These are phyloP conservation scores for Machimus atricapillus DNA, from an alignment of 2,888 invertebrate genomes.

Conservation along the genomic window DNA sequence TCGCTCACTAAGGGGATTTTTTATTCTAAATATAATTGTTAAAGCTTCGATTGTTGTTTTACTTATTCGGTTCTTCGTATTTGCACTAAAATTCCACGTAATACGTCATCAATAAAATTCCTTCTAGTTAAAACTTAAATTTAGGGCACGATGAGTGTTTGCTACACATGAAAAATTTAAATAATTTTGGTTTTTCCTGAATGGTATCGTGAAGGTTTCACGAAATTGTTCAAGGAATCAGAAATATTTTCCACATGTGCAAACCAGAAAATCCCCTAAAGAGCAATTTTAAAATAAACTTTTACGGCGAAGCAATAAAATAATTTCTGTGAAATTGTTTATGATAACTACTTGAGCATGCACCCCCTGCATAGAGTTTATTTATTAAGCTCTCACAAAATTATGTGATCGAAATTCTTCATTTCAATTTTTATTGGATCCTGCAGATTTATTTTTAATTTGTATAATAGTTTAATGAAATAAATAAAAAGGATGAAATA, in stretches of 20 bases:
- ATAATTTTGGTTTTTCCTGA: neutral
- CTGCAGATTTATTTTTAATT: neutral
- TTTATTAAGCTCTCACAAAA: too few relatives aligned
- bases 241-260: neutral
- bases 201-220: neutral
- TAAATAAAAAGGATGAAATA: neutral
- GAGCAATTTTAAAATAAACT: neutral
- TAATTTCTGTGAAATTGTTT: neutral
- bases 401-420: neutral
- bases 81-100: neutral
- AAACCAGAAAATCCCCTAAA: neutral
- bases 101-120: neutral
- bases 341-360: neutral
- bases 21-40: neutral
- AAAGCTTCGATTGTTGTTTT: neutral
- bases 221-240: neutral
- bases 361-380: neutral
- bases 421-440: neutral
- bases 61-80: neutral
- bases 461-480: neutral
- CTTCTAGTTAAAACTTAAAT: neutral
- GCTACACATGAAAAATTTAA: neutral
- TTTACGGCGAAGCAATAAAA: neutral
- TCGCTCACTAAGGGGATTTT: neutral
- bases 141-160: neutral